phyloP scores from a whole-genome alignment of 2,888 invertebrate genomes.

The Thymelicus lineola region DNA sequence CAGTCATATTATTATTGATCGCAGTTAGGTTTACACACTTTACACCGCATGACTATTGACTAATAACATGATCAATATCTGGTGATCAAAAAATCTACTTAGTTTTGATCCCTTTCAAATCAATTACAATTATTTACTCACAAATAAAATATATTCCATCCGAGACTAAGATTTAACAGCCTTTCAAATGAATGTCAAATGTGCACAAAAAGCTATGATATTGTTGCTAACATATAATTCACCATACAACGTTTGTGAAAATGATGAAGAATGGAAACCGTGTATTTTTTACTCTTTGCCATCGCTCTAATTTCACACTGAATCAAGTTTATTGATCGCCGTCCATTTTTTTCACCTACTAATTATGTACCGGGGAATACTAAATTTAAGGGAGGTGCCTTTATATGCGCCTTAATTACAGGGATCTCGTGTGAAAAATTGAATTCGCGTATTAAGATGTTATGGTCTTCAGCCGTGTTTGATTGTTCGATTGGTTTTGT shows the following conservation, averaged over 20 bases:
- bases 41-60: too few relatives aligned
- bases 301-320: constrained; percentile 35
- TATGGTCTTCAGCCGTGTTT: constrained; percentile 11
- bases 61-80: too few relatives aligned
- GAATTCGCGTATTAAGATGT: constrained; percentile 37
- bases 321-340: constrained; percentile 42
- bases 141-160: too few relatives aligned
- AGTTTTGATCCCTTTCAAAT: too few relatives aligned
- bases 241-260: neutral
- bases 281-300: constrained; percentile 12
- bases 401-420: constrained; percentile 49
- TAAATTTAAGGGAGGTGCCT: constrained; percentile 45
- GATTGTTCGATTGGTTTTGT: constrained; percentile 19
- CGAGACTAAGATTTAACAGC: too few relatives aligned
- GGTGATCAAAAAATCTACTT: too few relatives aligned
- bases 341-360: constrained; percentile 43
- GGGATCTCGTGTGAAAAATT: constrained; percentile 40
- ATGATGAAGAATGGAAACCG: neutral
- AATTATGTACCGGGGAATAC: constrained; percentile 48
- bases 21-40: too few relatives aligned
- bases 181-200: too few relatives aligned
- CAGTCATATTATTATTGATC: too few relatives aligned
- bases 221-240: too few relatives aligned
- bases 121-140: too few relatives aligned
- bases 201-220: too few relatives aligned